Percentiles rank a stretch among this genome's conserved stretches.
Evolutionary conservation across 2,113 vertebrate genomes (phyloP).

Genomic region (Okapia johnstoni): DNA sequence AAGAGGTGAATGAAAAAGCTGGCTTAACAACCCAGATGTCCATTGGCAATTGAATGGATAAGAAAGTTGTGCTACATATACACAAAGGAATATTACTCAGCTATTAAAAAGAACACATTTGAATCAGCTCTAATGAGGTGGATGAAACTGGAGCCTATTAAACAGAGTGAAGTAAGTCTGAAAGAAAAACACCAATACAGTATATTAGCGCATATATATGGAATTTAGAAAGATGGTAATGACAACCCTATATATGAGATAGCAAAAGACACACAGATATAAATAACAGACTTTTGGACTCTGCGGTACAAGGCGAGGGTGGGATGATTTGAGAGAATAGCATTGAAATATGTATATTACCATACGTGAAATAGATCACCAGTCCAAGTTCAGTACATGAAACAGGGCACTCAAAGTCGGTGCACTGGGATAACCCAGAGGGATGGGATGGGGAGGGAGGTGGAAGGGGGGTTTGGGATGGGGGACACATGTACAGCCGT

Average conservation of each 20-base stretch:
- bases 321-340: background rate
- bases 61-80: background rate
- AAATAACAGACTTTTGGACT: background rate
- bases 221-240: background rate
- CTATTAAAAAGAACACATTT: background rate
- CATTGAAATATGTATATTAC: background rate
- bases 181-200: background rate
- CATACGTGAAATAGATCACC: background rate
- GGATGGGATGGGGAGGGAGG: background rate
- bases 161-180: background rate
- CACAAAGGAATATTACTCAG: background rate
- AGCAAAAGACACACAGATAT: background rate
- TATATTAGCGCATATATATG: background rate
- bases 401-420: background rate
- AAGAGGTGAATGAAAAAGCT: background rate
- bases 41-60: background rate
- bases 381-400: background rate
- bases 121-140: background rate
- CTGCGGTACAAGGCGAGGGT: background rate
- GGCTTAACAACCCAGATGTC: background rate
- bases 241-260: background rate
- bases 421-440: background rate
- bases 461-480: fast-evolving
- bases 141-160: background rate
- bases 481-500: background rate